Evolutionary conservation across 2,888 invertebrate genomes (phyloP), one percentile per base, ranked within the genome.

Genomic region (Fragum whitleyi): DNA sequence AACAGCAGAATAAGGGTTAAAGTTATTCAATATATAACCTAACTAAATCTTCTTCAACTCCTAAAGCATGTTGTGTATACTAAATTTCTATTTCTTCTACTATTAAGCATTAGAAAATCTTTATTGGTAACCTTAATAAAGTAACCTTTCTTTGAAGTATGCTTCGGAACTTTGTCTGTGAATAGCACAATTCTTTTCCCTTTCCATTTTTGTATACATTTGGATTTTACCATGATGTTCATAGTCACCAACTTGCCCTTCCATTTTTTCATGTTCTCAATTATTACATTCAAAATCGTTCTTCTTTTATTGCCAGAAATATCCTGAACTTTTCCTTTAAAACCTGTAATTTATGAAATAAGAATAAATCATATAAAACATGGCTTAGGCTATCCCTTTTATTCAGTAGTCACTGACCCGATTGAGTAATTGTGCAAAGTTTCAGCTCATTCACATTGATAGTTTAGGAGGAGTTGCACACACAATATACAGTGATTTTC

Each of bases 51-150:
- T n/a, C 36, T 19, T 32, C 1, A 62, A 16, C 62, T 62, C 16
- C 28, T 32, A 16, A 16, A 28, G 28, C 62, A 62, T 21, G 16
- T n/a, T 19, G 0, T 1, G 9, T 21, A 2, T 32, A 23, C 28
- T 36, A 62, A 32, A 3, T 36, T 62, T 1, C 32, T 29, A 28
- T 62, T 62, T n/a, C 21, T 62, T 9, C 36, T n/a, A 62, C 36
- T 62, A 32, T 62, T 28, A 9, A 2, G 32, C 62, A 62, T 62
- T 19, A 62, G n/a, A 32, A 62, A 28, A 19, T 62, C 62, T 36
- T 32, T n/a, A 62, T 14, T 9, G 2, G 32, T 36, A 21, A 62
- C 19, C 3, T 16, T 36, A 2, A 62, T 28, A 62, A 29, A 62
- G 19, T 62, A 21, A 19, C 9, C 28, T 36, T 36, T 62, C 19